Base-by-base conservation (phyloP, 2,113 vertebrate genomes). In the Phrynocephalus versicolor region DNA sequence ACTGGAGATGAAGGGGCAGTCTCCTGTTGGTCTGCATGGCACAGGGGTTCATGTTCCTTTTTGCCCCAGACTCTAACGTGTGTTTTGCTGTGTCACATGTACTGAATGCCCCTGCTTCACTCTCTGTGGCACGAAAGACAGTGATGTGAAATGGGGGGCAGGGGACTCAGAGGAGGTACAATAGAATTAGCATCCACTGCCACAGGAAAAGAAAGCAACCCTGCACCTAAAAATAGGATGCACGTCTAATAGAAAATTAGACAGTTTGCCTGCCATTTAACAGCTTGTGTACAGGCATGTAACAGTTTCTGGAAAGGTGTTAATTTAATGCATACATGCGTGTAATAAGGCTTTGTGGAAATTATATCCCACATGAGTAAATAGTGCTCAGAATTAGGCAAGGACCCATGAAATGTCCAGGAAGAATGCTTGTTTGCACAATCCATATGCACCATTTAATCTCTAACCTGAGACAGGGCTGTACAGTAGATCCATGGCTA, bases 211-310 rank as follows among this genome's bases (percentile, higher is more conserved):
- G 51, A 79, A 12, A 85, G 67, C 70, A 83, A 41, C 51, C 16
- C 10, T 77, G 12, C 9, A 0, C 6, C 16, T 58, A 41, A 84
- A n/a, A 91, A 8, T 5, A 81, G 23, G 70, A 57, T 0, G 13
- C 45, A 82, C 51, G 67, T 80, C 62, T 88, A 74, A 80, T 39
- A 76, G 9, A 69, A 70, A 87, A 71, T 89, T 92, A 69, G 21
- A 3, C 79, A 3, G 0, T 85, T 85, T 80, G 76, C 88, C 18
- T 76, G 82, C 1, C 16, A 19, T 23, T 37, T n/a, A n/a, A 79
- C 55, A 60, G 41, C 76, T 89, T 82, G 27, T 83, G 87, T 67
- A 78, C n/a, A 64, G 16, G 0, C 39, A 10, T 81, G 15, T 87
- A 79, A 72, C 55, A 87, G 58, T 5, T 23, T 2, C 64, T 30